Conservation (phyloP, 1,140 invertebrate species). For the Brachionus koreanus region DNA sequence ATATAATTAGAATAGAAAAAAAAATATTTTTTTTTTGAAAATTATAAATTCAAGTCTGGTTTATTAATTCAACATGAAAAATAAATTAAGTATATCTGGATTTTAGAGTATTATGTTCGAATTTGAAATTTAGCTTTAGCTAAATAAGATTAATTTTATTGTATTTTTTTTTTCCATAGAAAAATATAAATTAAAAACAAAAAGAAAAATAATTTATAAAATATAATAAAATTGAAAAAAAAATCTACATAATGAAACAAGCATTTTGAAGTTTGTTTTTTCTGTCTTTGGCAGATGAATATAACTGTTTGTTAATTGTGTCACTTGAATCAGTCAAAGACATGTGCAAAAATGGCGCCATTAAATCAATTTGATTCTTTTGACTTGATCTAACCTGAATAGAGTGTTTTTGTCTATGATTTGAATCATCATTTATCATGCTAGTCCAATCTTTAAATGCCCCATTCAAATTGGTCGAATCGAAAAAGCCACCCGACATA, state of each 20-base stretch:
- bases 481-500: background rate
- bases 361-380: background rate
- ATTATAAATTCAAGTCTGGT: too few species aligned
- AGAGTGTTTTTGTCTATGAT: background rate
- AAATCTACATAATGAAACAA: background rate
- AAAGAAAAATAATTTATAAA: too few species aligned
- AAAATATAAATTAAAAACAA: too few species aligned
- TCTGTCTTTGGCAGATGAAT: background rate
- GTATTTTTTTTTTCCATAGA: too few species aligned
- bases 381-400: background rate
- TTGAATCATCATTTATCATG: background rate
- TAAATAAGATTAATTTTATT: too few species aligned
- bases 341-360: background rate
- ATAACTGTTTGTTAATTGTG: background rate
- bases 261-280: slow-evolving; percentile 16
- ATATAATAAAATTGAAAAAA: too few species aligned
- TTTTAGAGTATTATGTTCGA: too few species aligned
- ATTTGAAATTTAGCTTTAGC: too few species aligned
- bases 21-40: too few species aligned
- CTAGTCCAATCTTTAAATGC: background rate
- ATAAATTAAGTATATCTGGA: too few species aligned
- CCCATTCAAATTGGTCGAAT: background rate
- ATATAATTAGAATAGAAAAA: too few species aligned
- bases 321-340: background rate
- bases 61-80: too few species aligned